A percentile compares a stretch with the other conserved stretches of the same genome.
These are phyloP conservation scores for Sebastes vulpes DNA, from an alignment of 2,797 vertebrate genomes.

Conservation along the genomic window DNA sequence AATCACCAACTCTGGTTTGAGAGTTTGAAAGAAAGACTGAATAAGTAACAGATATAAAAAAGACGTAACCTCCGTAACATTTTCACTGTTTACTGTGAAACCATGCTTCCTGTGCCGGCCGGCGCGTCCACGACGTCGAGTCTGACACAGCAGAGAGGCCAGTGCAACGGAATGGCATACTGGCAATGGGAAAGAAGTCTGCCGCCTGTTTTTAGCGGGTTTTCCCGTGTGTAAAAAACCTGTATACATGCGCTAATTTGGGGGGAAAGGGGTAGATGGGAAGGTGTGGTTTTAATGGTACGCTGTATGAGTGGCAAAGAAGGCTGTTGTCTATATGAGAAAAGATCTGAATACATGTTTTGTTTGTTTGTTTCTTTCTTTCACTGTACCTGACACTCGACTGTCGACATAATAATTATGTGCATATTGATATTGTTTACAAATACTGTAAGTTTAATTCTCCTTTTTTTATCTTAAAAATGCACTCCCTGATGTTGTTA, in stretches of 20 bases:
- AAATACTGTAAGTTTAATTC: neutral
- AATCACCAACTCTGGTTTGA: too few relatives aligned
- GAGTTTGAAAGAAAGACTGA: too few relatives aligned
- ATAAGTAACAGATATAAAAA: too few relatives aligned
- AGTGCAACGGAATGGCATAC: rapidly evolving
- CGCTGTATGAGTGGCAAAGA: neutral
- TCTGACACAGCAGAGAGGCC: too few relatives aligned
- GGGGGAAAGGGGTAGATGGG: rapidly evolving
- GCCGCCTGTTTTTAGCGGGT: too few relatives aligned
- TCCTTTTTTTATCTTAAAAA: neutral
- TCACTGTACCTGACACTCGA: too few relatives aligned
- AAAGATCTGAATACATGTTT: neutral
- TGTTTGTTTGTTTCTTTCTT: neutral
- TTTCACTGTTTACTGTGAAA: too few relatives aligned
- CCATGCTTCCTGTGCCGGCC: too few relatives aligned
- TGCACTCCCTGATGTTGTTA: too few relatives aligned
- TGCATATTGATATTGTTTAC: neutral
- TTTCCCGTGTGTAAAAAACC: too few relatives aligned
- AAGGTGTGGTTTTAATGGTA: neutral
- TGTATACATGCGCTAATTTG: too few relatives aligned
- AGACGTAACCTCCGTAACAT: rapidly evolving
- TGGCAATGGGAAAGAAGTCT: too few relatives aligned
- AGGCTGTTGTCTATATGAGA: neutral
- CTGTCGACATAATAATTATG: neutral
- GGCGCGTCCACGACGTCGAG: rapidly evolving